These are phyloP conservation scores for Galeopterus variegatus DNA, from an alignment of 2,113 vertebrate genomes.

Conservation along the genomic window DNA sequence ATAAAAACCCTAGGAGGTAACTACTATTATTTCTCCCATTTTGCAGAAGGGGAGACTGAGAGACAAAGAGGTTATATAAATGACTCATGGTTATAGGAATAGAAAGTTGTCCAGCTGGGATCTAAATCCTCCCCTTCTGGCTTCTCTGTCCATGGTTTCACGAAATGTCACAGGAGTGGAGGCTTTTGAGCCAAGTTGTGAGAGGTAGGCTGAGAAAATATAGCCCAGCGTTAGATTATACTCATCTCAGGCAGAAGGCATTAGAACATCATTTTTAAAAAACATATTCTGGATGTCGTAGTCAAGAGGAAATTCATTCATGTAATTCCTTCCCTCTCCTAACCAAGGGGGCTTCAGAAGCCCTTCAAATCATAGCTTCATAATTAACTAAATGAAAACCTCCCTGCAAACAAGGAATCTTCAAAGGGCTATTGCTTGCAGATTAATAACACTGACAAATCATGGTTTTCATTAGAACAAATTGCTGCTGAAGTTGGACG, in stretches of 20 bases:
- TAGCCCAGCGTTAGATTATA: not conserved
- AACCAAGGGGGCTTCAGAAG: not conserved
- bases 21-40: not conserved
- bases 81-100: not conserved
- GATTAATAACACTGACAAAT: constrained; percentile 58
- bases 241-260: not conserved
- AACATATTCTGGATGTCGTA: not conserved
- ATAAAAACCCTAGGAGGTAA: not conserved
- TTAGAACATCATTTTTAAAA: not conserved
- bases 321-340: constrained; percentile 56
- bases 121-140: not conserved
- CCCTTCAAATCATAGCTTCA: not conserved
- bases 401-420: constrained; percentile 40
- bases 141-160: not conserved
- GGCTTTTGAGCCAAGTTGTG: not conserved
- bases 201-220: not conserved
- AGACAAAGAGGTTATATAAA: not conserved
- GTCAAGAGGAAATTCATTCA: not conserved
- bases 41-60: constrained; percentile 5
- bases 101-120: not conserved
- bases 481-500: constrained; percentile 39
- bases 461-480: constrained; percentile 68
- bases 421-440: constrained; percentile 60
- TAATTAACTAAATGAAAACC: constrained; percentile 75
- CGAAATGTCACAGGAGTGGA: not conserved